Conservation (phyloP, 37 sponge, comb jelly and placozoan genomes). For the Hexactinellida sp. region DNA sequence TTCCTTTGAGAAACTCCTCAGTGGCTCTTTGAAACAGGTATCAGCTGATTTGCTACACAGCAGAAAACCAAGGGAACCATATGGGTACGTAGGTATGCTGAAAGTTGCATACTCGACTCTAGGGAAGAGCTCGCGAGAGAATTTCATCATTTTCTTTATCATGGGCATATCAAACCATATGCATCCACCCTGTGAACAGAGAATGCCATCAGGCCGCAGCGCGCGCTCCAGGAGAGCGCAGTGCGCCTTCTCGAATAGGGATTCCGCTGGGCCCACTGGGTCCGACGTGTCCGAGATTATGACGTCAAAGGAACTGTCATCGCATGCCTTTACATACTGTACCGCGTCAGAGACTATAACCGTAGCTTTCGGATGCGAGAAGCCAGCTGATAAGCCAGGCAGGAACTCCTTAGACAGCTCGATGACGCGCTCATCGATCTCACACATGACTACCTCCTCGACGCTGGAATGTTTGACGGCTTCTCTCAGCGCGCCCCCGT, state of each 20-base stretch:
- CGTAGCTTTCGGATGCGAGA: slow-evolving; percentile 32
- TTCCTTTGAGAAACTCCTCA: neutral
- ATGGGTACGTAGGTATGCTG: slow-evolving; percentile 56
- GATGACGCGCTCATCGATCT: slow-evolving; percentile 76
- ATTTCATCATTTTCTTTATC: slow-evolving; percentile 30
- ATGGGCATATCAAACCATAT: slow-evolving; percentile 47
- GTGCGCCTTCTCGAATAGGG: slow-evolving; percentile 53
- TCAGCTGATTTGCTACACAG: slow-evolving; percentile 28
- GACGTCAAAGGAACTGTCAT: slow-evolving; percentile 50
- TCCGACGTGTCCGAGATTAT: slow-evolving; percentile 84
- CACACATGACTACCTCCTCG: slow-evolving; percentile 58
- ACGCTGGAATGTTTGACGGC: slow-evolving; percentile 66
- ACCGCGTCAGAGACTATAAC: slow-evolving; percentile 53
- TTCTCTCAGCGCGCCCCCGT: slow-evolving; percentile 85
- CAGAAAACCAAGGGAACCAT: slow-evolving; percentile 60
- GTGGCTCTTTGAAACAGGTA: neutral
- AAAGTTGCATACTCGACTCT: slow-evolving; percentile 46
- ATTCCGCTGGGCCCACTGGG: slow-evolving; percentile 54
- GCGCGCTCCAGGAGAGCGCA: slow-evolving; percentile 50
- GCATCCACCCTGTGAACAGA: slow-evolving; percentile 79
- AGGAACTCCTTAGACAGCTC: slow-evolving; percentile 57
- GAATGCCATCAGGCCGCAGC: slow-evolving; percentile 51
- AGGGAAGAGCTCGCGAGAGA: slow-evolving; percentile 46
- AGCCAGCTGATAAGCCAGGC: slow-evolving; percentile 43
- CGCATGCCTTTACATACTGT: slow-evolving; percentile 34